phyloP scores from a whole-genome alignment of 1,140 invertebrate species.

The Lethrus apterus region DNA sequence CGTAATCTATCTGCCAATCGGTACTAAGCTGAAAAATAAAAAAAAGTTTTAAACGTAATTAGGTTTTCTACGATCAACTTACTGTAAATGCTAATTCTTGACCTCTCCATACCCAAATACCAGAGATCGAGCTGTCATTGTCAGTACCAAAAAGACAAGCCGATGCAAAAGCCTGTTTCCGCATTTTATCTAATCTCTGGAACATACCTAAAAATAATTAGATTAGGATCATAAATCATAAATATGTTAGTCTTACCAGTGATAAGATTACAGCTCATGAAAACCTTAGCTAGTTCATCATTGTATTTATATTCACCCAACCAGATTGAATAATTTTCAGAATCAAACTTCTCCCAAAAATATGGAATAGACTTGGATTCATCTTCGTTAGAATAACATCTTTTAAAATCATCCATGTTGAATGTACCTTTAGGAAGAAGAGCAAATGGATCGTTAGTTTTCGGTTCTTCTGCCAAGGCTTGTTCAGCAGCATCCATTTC shows the following conservation, averaged over 20 bases:
- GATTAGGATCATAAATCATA: background rate
- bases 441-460: conserved; percentile 89
- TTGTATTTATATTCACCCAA: conserved; percentile 94
- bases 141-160: conserved; percentile 90
- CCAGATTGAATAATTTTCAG: conserved; percentile 97
- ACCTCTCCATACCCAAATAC: conserved; percentile 95
- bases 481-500: conserved; percentile 63
- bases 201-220: conserved; percentile 67
- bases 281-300: conserved; percentile 84
- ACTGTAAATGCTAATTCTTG: conserved; percentile 87
- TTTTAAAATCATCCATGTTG: conserved; percentile 96
- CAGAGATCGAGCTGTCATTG: conserved; percentile 88
- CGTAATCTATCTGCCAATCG: conserved; percentile 96
- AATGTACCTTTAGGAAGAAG: conserved; percentile 83
- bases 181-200: conserved; percentile 96
- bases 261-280: conserved; percentile 95
- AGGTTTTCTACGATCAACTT: conserved; percentile 32
- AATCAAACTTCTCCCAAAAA: conserved; percentile 98
- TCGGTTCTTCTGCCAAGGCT: conserved; percentile 66
- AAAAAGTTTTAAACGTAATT: conserved; percentile 11
- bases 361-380: conserved; percentile 90
- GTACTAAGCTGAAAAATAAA: conserved; percentile 60
- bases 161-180: conserved; percentile 92
- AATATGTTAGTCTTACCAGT: conserved; percentile 49
- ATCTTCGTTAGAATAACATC: conserved; percentile 95